Evolutionary conservation across 2,113 vertebrate genomes (phyloP), one percentile per base, ranked within the genome.

Genomic region (Tetrax tetrax): DNA sequence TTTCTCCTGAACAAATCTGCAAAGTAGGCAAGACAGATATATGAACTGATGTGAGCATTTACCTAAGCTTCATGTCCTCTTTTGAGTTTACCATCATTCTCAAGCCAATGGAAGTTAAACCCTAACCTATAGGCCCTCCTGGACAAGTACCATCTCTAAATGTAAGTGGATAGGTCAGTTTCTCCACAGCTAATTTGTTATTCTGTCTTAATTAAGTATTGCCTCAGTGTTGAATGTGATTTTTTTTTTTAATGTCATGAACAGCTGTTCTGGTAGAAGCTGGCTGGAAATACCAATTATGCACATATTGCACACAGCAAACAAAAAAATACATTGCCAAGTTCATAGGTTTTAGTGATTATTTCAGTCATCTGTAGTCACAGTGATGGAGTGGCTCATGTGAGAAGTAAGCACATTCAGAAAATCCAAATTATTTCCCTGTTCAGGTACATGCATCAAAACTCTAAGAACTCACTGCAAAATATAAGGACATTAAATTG

Each of bases 301-400:
- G 57, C 61, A 91, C 80, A 94, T 87, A 96, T 37, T 95, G 80
- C 61, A 65, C 41, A 91, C 10, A 87, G 50, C 69, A 93, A 93
- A 85, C 24, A 89, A 68, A 87, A 95, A 92, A 89, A 68, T 33
- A 28, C 41, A 65, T 69, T 75, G 91, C 87, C 89, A 91, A 13
- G 17, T 83, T 89, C 92, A 71, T 53, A 37, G n/a, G 23, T 18
- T 89, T 96, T 92, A 93, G 65, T 71, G 74, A 89, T 89, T 45
- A 77, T 85, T 95, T 92, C 47, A 51, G 78, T 94, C 48, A 87
- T 95, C 91, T 84, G 25, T 50, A 90, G 83, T 88, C 87, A 95
- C 76, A 93, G 53, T 90, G 76, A 93, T 92, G 57, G 45, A 96
- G 64, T 14, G 48, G 53, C 38, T 93, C 10, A 31, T 79, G 25